These are phyloP conservation scores for Tachycineta bicolor DNA, from an alignment of 2,113 vertebrate species.

Conservation along the genomic window DNA sequence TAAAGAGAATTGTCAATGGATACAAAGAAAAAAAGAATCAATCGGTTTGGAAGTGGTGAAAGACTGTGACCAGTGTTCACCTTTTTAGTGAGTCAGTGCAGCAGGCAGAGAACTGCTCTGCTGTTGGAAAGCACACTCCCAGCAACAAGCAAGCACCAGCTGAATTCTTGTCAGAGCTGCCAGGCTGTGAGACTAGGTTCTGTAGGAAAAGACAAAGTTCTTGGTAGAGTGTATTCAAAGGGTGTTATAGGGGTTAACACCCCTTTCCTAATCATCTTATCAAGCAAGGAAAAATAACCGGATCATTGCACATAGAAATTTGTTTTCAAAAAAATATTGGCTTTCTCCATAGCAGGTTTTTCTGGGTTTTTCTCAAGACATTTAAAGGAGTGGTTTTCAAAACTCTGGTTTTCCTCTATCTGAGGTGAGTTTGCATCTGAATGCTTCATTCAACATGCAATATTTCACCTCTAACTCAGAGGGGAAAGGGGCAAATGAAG, in stretches of 20 bases:
- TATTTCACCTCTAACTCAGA: not conserved
- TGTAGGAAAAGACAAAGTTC: not conserved
- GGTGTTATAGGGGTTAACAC: not conserved
- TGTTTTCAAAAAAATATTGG: not conserved
- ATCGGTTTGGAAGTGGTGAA: not conserved
- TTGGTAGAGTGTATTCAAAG: not conserved
- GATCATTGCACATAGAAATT: not conserved
- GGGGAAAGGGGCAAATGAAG: not conserved
- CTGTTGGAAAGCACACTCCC: not conserved
- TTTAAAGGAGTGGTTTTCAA: not conserved
- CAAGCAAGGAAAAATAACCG: not conserved
- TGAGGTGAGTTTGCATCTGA: not conserved
- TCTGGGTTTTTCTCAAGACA: not conserved
- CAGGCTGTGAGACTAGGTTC: accelerated
- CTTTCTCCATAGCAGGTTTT: not conserved
- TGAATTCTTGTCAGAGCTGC: not conserved
- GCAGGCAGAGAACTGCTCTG: not conserved
- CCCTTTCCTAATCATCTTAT: not conserved
- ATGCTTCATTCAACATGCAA: not conserved
- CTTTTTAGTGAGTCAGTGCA: not conserved
- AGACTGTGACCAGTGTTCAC: not conserved
- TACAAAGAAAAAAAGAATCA: not conserved
- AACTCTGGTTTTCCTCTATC: not conserved
- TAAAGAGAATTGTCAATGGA: not conserved
- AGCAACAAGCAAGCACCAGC: not conserved